Base-by-base conservation (phyloP, 2,797 vertebrate species). In the Falco berigora region DNA sequence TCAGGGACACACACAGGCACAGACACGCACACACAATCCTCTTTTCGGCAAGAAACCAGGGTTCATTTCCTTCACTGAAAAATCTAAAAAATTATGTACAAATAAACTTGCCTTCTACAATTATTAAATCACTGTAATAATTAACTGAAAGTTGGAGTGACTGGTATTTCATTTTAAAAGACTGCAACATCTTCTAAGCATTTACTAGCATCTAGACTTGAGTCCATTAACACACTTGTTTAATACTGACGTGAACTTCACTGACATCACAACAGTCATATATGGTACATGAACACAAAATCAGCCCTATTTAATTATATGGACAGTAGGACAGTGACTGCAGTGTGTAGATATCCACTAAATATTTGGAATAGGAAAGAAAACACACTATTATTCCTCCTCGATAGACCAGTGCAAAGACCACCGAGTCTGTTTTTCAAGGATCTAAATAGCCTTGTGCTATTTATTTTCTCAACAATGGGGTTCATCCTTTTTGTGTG, bases 401-500 rank as follows among this genome's bases (percentile, higher is more conserved):
- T 95, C n/a, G 6, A 25, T 27, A 87, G 77, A 85, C 52, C 78
- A 77, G 61, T 38, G 83, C 36, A 91, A 94, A 93, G 92, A 90
- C 93, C 95, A 89, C 74, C 4, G 0, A 67, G 77, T 77, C 92
- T 91, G 86, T 94, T 96, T 95, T 93, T 80, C 86, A 89, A 68
- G 52, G 36, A 79, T 82, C 88, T 79, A 91, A 89, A 94, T 74
- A 92, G 61, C 62, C 42, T 55, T 75, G 62, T 32, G n/a, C 50
- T 96, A 93, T 95, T 95, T 95, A 81, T 96, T 96, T 97, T 94
- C 86, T 84, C 88, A 95, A 90, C 74, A 47, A 77, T 75, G 86
- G 68, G 66, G 71, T 91, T 87, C 58, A 85, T 85, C 73, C 86
- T 90, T 76, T 76, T 80, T 94, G 96, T 93, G 93, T 82, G 92